Evolutionary conservation across 2,888 invertebrate species (phyloP), one percentile per base, ranked within the genome.

Genomic region (Orchesella flavescens): DNA sequence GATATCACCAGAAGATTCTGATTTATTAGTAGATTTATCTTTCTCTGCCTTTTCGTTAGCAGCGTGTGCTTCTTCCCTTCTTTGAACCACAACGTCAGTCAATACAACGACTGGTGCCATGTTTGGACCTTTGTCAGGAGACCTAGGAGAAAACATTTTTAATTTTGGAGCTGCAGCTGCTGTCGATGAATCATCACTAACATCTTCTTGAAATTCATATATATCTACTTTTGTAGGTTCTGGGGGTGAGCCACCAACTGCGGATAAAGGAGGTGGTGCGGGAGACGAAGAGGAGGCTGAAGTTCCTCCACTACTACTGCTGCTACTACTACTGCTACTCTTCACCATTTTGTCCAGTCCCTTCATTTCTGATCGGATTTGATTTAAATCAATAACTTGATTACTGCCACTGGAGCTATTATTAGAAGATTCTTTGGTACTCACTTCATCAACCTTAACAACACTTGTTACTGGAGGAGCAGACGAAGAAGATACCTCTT

Each of bases 341-440:
- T 93, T 93, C 0, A 93, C 91, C 10, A 92, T 91, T 88, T 93
- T 93, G 74, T 93, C 93, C 71, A 95, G 93, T 5, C 95, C 96
- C 90, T 96, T 96, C 2, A 96, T 90, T 89, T 96, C 96, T 0
- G 95, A 95, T 87, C 95, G 92, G 81, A 96, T 95, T 91, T 95
- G 95, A 90, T 94, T 95, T 24, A 96, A 91, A 90, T 96, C 96
- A 89, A 94, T 95, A 89, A 95, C 95, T 72, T 86, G 86, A 73
- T 76, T 83, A 13, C 75, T 63, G 10, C 82, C 74, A 34, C 76
- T 78, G 4, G 82, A 78, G n/a, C 49, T n/a, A 49, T 19, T 61
- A n/a, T 19, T 61, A n/a, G 80, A 73, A 7, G 71, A 72, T 23
- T 85, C 85, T 24, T 75, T 81, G 23, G 61, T 49, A n/a, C 49